These are phyloP conservation scores for Opisthograptis luteolata DNA, from an alignment of 2,888 invertebrate species.

Conservation along the genomic window DNA sequence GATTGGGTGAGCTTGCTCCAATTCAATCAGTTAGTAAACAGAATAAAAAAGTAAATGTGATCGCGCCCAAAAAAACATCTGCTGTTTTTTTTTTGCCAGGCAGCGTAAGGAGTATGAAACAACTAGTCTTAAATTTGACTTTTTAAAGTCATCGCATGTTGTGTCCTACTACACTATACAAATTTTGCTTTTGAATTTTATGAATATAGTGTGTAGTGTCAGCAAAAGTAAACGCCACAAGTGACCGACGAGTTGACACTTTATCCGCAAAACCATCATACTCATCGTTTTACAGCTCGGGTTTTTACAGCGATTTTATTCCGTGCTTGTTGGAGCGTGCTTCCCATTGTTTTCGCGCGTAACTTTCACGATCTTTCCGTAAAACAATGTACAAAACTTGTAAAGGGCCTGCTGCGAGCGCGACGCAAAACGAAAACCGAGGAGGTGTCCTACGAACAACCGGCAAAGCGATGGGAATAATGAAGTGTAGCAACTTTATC, in stretches of 20 bases:
- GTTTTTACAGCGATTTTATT: conserved; percentile 47
- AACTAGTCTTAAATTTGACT: no score
- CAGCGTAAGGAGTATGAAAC: no score
- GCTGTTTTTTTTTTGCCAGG: no score
- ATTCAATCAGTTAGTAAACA: no score
- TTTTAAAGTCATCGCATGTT: no score
- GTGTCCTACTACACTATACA: no score
- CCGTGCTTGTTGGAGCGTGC: conserved; percentile 40
- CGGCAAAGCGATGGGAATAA: conserved; percentile 11
- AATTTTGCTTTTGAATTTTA: no score
- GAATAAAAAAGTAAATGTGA: no score
- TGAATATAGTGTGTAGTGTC: no score
- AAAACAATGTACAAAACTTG: conserved; percentile 52
- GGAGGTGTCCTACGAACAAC: conserved; percentile 9
- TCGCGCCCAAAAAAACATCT: no score
- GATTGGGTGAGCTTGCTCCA: no score
- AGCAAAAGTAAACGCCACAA: conserved; percentile 16
- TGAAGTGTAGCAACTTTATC: conserved; percentile 20
- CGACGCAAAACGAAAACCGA: conserved; percentile 24
- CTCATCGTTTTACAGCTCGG: conserved; percentile 46
- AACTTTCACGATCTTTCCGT: conserved; percentile 53
- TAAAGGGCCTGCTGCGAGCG: conserved; percentile 33
- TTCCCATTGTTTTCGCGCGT: conserved; percentile 49
- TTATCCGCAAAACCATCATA: conserved; percentile 45
- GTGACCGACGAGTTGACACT: conserved; percentile 23